Base-by-base conservation (phyloP, 2,113 vertebrate genomes). In the Chaetura pelagica region DNA sequence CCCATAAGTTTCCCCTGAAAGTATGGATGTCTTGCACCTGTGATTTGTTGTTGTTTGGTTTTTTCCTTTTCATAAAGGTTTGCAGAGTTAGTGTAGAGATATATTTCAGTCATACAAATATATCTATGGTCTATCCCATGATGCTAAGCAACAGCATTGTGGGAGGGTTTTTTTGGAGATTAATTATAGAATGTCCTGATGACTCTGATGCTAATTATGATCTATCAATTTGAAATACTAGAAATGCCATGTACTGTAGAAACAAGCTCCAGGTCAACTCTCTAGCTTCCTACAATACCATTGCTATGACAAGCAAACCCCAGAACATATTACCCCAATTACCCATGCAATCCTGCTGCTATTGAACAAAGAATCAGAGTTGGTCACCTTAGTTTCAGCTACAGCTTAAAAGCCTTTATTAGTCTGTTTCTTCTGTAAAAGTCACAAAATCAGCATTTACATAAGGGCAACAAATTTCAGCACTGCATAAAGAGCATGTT, bases 1-100 rank as follows among this genome's bases (percentile, higher is more conserved):
- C 23, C 24, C 2, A 0, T 1, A 7, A 10, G 0, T 35, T 83
- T 55, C 8, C 2, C 7, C 12, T 48, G 40, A 6, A 55, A 61
- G 29, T 38, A 12, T 18, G 38, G 19, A 3, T 76, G 32, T 26
- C 2, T 34, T 46, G 42, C 55, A 32, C 14, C 15, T 72, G 24
- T 26, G 51, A 0, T 30, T 32, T 27, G 22, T 27, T 9, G 23
- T 13, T 16, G 7, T 48, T 7, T 12, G 9, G 2, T 48, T 24
- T 49, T 49, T 24, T 23, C 49, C 49, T 49, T 54, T 69, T 29
- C 21, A 6, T 38, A 21, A 19, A 35, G 32, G 24, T 34, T 67
- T 66, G 16, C 34, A 42, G 30, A 13, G 13, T 77, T 14, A 27
- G 15, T 29, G 30, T 18, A 48, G 32, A n/a, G 30, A 54, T 71